phyloP scores from a whole-genome alignment of 2,888 invertebrate species.

The Cybosia mesomella region DNA sequence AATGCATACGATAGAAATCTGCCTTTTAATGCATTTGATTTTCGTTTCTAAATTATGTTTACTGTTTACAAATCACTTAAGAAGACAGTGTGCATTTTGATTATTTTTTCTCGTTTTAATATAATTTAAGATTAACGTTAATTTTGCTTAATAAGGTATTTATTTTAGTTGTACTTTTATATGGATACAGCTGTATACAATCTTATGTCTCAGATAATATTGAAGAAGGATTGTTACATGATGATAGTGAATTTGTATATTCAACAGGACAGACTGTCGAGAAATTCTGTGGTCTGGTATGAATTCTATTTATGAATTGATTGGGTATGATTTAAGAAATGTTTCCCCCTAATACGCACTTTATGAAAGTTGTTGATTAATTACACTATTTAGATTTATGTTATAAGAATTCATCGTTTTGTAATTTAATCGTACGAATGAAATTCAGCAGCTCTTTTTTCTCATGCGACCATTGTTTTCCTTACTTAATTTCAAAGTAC shows the following conservation, averaged over 20 bases:
- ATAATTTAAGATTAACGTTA: slow-evolving; percentile 80
- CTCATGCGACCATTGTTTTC: slow-evolving; percentile 63
- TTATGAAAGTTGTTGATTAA: slow-evolving; percentile 75
- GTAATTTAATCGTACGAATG: slow-evolving; percentile 76
- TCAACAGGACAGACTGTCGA: slow-evolving; percentile 47
- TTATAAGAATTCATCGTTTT: slow-evolving; percentile 72
- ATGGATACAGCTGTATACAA: slow-evolving; percentile 86
- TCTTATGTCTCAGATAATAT: slow-evolving; percentile 60
- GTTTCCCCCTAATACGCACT: slow-evolving; percentile 64
- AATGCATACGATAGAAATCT: slow-evolving; percentile 75
- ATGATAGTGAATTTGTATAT: slow-evolving; percentile 43
- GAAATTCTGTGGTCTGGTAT: slow-evolving; percentile 57
- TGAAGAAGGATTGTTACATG: slow-evolving; percentile 55
- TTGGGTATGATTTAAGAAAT: slow-evolving; percentile 56
- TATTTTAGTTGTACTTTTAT: slow-evolving; percentile 85
- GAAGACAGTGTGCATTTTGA: slow-evolving; percentile 78
- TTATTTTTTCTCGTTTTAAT: slow-evolving; percentile 64
- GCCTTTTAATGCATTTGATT: slow-evolving; percentile 82
- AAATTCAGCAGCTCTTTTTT: slow-evolving; percentile 77
- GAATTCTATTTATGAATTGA: slow-evolving; percentile 65
- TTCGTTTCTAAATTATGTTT: slow-evolving; percentile 65
- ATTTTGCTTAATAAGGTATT: slow-evolving; percentile 84
- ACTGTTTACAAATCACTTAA: slow-evolving; percentile 50
- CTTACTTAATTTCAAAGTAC: slow-evolving; percentile 84
- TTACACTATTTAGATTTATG: slow-evolving; percentile 70